Conservation (phyloP, 2,888 invertebrate genomes). For the Tipula helvola region DNA sequence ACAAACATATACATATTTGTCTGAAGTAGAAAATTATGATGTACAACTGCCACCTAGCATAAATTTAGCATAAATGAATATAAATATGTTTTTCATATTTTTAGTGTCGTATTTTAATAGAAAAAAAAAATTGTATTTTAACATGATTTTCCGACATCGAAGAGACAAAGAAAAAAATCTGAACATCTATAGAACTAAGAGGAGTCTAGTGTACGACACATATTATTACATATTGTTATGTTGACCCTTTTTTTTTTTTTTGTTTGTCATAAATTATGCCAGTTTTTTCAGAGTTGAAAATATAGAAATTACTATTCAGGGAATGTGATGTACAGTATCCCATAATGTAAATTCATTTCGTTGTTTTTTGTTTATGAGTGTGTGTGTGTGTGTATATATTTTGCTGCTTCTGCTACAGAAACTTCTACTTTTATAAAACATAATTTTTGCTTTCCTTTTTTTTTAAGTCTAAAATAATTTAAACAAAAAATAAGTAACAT, state of each 20-base stretch:
- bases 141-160: neutral
- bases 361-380: neutral
- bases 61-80: neutral
- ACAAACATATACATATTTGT: too few species aligned
- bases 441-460: neutral
- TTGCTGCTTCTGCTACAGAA: neutral
- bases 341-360: neutral
- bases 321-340: neutral
- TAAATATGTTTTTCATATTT: slow-evolving; percentile 4
- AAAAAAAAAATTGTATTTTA: neutral
- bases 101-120: neutral
- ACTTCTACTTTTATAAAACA: neutral
- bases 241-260: neutral
- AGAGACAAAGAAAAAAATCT: neutral
- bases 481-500: neutral
- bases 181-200: neutral
- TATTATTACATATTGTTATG: neutral
- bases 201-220: neutral
- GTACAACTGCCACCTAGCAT: neutral
- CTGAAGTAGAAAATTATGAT: neutral
- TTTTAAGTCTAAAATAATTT: neutral
- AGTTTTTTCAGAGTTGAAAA: neutral
- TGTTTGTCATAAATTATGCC: neutral
- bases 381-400: neutral
- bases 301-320: neutral